phyloP scores from a whole-genome alignment of 2,888 invertebrate species.

The Laothoe populi region DNA sequence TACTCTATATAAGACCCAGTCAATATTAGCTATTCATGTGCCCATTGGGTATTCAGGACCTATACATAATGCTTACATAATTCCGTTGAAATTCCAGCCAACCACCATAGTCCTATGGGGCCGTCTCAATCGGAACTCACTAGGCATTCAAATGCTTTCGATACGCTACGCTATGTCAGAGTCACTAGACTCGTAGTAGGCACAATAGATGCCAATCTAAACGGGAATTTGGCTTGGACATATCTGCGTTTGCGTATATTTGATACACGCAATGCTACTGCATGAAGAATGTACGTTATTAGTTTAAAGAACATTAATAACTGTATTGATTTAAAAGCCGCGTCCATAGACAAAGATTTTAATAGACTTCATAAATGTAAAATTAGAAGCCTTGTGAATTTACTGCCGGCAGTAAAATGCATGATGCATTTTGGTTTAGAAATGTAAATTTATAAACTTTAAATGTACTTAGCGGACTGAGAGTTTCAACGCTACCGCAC shows the following conservation, averaged over 20 bases:
- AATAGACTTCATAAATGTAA: no score
- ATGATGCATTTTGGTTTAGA: no score
- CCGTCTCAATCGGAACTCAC: conserved; percentile 63
- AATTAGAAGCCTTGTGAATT: no score
- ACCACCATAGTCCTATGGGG: conserved; percentile 27
- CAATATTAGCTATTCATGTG: not conserved
- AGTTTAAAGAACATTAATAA: no score
- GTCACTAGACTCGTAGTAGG: conserved; percentile 54
- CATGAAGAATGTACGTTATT: conserved; percentile 24
- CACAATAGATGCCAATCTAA: conserved; percentile 78
- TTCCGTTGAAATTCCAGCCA: conserved; percentile 15
- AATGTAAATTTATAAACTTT: no score
- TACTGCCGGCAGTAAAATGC: no score
- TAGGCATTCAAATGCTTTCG: conserved; percentile 75
- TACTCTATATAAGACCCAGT: not conserved
- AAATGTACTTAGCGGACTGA: no score
- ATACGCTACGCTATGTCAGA: conserved; percentile 61
- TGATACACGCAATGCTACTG: conserved; percentile 7
- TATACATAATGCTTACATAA: conserved; percentile 17
- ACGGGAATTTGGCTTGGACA: conserved; percentile 70
- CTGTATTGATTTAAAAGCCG: no score
- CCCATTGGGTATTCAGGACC: not conserved
- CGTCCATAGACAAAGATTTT: no score
- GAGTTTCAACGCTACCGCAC: no score
- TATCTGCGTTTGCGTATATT: conserved; percentile 31